Evolutionary conservation across 2,797 vertebrate genomes (phyloP), one percentile per base, ranked within the genome.

Genomic region (Hephaestus fuliginosus): DNA sequence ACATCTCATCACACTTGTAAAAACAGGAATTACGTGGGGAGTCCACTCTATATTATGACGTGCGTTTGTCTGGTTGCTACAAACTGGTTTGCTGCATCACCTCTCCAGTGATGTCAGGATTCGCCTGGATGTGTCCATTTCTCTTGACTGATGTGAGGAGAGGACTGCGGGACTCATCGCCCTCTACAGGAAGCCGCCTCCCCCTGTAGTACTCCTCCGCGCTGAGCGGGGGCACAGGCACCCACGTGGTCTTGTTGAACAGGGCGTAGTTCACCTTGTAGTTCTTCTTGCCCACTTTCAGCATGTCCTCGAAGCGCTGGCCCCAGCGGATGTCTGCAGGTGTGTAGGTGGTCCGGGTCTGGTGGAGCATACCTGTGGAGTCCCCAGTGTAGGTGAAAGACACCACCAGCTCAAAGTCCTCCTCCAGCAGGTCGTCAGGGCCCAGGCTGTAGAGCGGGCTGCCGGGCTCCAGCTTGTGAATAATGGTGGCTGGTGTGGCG

Each of bases 381-480:
- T 99, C 98, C 0, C 96, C 98, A 0, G 96, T 98, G 84, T 99
- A 99, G 76, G 97, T 96, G 44, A 99, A 99, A 0, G 97, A 98
- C 82, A 99, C 97, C 85, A 99, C 89, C 78, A 99, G 95, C 84
- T 99, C 98, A 53, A 99, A 99, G 88, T 91, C 88, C 1, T 96
- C 97, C 67, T 92, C 94, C 82, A 91, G 93, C 76, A 99, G 92
- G 0, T 96, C 93, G 51, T 96, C 95, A 0, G 96, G 94, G 62
- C 96, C 94, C 53, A 98, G 78, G 15, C 93, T 92, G 30, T 99
- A 99, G 44, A 99, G 82, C 0, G 98, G 98, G 66, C 98, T 99
- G 48, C 96, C 94, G 0, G 93, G 86, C 39, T 95, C 90, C 11
- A 99, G 96, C 78, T 96, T 96, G 33, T 99, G 98, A 1, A 98